Conservation (phyloP, 2,797 vertebrate genomes). For the Iguana delicatissima region DNA sequence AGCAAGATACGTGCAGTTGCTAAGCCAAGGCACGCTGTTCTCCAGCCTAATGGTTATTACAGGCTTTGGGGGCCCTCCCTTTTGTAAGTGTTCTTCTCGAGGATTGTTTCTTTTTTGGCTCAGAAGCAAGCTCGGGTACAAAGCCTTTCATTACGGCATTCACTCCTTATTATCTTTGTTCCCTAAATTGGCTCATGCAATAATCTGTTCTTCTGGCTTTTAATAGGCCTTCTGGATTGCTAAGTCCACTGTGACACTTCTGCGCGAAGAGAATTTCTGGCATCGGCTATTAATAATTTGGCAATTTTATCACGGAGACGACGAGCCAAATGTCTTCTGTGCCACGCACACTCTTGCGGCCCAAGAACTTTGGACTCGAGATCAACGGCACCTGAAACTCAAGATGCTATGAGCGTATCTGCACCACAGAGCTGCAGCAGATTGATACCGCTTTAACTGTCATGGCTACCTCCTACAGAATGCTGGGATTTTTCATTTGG, state of each 20-base stretch:
- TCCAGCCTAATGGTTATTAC: neutral
- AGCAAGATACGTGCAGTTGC: neutral
- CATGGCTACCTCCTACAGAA: too few species aligned
- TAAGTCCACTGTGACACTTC: neutral
- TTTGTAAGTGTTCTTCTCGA: neutral
- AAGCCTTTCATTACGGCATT: conserved; percentile 8
- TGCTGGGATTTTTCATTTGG: too few species aligned
- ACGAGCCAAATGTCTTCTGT: neutral
- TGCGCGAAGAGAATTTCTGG: neutral
- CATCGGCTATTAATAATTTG: neutral
- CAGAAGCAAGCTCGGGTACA: neutral
- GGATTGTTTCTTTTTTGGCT: neutral
- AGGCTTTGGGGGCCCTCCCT: neutral
- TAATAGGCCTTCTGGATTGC: conserved; percentile 12
- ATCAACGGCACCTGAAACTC: neutral
- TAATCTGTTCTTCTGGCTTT: conserved; percentile 2
- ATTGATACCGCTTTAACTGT: too few species aligned
- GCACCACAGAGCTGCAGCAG: too few species aligned
- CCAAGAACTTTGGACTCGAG: neutral
- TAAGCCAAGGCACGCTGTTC: neutral
- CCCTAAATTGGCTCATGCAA: conserved; percentile 16
- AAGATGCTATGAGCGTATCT: too few species aligned
- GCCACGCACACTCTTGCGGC: neutral
- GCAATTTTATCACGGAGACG: neutral
- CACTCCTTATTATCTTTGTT: conserved; percentile 19